Conservation (phyloP, 64 coral and sea anemone species). For the Anthopleura sola region DNA sequence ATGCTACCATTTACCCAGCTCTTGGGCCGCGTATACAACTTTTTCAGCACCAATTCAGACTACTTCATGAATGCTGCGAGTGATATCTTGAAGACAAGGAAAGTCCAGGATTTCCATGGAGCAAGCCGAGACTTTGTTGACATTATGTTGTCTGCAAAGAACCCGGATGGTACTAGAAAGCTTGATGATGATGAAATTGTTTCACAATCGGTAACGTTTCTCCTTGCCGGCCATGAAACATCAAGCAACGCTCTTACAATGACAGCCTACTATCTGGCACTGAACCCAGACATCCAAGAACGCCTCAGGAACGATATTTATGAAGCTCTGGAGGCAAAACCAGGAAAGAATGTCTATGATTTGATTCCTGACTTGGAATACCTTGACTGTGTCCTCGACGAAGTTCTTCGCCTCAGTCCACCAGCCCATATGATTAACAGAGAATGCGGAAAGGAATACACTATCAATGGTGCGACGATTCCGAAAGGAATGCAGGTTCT, state of each 20-base stretch:
- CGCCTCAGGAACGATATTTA: conserved; percentile 30
- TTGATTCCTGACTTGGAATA: conserved; percentile 37
- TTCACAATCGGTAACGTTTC: conserved; percentile 14
- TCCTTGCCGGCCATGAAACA: conserved; percentile 30
- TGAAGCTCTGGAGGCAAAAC: neutral
- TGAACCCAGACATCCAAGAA: conserved; percentile 37
- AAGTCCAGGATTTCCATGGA: neutral
- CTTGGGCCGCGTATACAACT: too few relatives aligned
- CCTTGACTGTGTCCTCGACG: conserved; percentile 47
- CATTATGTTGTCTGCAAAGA: conserved; percentile 21
- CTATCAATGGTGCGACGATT: conserved; percentile 28
- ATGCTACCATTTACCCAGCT: conserved; percentile 6
- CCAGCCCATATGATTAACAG: conserved; percentile 28
- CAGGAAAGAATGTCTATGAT: conserved; percentile 16
- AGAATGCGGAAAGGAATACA: conserved; percentile 17
- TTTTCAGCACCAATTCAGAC: too few relatives aligned
- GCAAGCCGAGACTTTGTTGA: conserved; percentile 15
- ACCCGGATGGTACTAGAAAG: conserved; percentile 18
- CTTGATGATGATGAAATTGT: conserved; percentile 16
- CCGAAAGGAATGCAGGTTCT: conserved; percentile 46
- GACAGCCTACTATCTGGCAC: conserved; percentile 41
- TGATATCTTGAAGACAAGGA: neutral
- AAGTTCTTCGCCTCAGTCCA: conserved; percentile 44
- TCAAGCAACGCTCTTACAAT: conserved; percentile 32
- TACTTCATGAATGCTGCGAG: neutral